These are phyloP conservation scores for Helogale parvula DNA, from an alignment of 2,113 vertebrate genomes.

Conservation along the genomic window DNA sequence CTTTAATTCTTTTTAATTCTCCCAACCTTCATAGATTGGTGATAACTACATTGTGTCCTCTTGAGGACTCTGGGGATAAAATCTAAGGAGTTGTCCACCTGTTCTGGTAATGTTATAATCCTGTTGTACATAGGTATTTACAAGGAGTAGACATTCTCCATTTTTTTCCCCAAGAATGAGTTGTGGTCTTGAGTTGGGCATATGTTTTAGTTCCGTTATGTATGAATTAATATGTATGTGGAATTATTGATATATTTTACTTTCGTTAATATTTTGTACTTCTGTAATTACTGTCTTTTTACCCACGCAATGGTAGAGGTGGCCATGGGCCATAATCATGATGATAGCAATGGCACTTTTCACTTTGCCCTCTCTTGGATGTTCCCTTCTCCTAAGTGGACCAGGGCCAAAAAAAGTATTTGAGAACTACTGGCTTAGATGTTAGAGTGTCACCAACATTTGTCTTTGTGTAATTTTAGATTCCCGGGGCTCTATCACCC, in stretches of 20 bases:
- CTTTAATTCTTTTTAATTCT: not conserved
- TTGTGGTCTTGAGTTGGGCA: not conserved
- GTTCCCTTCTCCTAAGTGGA: slow-evolving; percentile 6
- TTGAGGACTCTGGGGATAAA: not conserved
- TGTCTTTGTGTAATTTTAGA: slow-evolving; percentile 48
- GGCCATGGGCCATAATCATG: not conserved
- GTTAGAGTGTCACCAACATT: not conserved
- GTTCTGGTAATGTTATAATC: not conserved
- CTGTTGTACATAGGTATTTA: not conserved
- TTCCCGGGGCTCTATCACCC: not conserved
- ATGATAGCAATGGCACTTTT: not conserved
- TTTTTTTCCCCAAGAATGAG: not conserved
- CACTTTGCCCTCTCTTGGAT: not conserved
- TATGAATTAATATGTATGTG: not conserved
- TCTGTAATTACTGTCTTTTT: not conserved
- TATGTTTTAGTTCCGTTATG: slow-evolving; percentile 5
- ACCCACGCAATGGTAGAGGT: not conserved
- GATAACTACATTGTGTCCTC: not conserved
- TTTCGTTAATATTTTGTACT: not conserved
- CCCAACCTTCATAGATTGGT: not conserved
- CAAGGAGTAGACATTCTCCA: not conserved
- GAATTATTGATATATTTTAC: not conserved
- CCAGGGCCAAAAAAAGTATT: slow-evolving; percentile 2
- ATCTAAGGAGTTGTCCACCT: not conserved
- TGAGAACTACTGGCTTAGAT: slow-evolving; percentile 34